Evolutionary conservation across 2,888 invertebrate species (phyloP), one percentile per base, ranked within the genome.

Genomic region (Smittia aterrima): DNA sequence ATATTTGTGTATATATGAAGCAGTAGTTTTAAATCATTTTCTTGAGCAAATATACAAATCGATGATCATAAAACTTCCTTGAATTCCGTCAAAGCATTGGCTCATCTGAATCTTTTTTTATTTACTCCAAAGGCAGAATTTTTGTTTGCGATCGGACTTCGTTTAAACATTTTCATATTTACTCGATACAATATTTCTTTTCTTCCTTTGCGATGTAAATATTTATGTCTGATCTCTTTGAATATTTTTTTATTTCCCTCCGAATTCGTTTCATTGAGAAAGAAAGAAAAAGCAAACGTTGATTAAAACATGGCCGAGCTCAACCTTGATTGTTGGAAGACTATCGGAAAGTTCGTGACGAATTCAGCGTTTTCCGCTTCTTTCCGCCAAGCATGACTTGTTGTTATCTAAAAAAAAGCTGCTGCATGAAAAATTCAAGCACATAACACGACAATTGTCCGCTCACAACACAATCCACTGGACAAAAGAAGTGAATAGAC

Each of bases 1-100:
- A 16, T 47, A 47, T 47, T 47, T 47, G 7, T 47, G 47, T 47
- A 47, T 47, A 47, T 47, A 16, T 9, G 13, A 40, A 66, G 27
- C 66, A 27, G 66, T 68, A 68, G 68, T 68, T 68, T 68, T 68
- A 71, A 71, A 71, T 71, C 54, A 71, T 32, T 54, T 68, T 71
- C 25, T 54, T 47, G 54, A 47, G 54, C 41, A 71, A 71, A 71
- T 71, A 71, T 71, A 71, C 70, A 71, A 71, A 71, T 71, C 54
- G 27, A 71, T 68, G 68, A 54, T 54, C 54, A 54, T 71, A 71
- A 71, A 67, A 67, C 11, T 54, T 27, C 41, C 18, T 2, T 47
- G 20, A 47, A 68, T 58, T 20, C 25, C 54, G 41, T 20, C 41
- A 67, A 67, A 67, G 41, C 54, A 71, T n/a, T n/a, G n/a, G 70